phyloP scores from a whole-genome alignment of 23 tunicate species.

The Botrylloides violaceus region DNA sequence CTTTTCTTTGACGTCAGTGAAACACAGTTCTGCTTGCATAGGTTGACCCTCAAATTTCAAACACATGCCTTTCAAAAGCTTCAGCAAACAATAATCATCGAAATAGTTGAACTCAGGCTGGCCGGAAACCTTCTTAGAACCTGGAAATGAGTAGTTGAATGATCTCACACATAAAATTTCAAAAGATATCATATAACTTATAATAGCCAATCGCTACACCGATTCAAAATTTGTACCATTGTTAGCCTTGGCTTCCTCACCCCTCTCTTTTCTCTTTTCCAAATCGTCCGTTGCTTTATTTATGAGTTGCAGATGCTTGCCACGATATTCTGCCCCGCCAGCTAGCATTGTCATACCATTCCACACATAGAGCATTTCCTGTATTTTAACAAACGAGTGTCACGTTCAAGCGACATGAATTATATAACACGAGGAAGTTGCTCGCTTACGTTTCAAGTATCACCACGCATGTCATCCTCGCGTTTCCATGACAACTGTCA shows the following conservation, averaged over 20 bases:
- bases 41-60: slow-evolving; percentile 34
- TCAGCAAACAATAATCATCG: slow-evolving; percentile 77
- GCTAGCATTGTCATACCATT: slow-evolving; percentile 74
- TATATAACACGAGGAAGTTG: too few relatives aligned
- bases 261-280: slow-evolving; percentile 31
- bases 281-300: slow-evolving; percentile 24
- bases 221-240: not conserved
- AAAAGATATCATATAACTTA: not conserved
- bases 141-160: not conserved
- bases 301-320: slow-evolving; percentile 42
- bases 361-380: slow-evolving; percentile 86
- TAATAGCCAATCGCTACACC: not conserved
- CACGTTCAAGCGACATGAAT: too few relatives aligned
- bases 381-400: too few relatives aligned
- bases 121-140: not conserved
- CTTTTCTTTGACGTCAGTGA: slow-evolving; percentile 79
- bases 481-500: too few relatives aligned
- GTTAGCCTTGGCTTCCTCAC: slow-evolving; percentile 3
- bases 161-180: not conserved
- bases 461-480: too few relatives aligned
- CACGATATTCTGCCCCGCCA: slow-evolving; percentile 33
- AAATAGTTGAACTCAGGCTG: slow-evolving; percentile 37
- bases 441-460: too few relatives aligned
- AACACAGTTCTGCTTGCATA: slow-evolving; percentile 58
- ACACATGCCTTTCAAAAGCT: slow-evolving; percentile 64